Evolutionary conservation across 2,113 vertebrate genomes (phyloP), one percentile per base, ranked within the genome.

Genomic region (Phycodurus eques): DNA sequence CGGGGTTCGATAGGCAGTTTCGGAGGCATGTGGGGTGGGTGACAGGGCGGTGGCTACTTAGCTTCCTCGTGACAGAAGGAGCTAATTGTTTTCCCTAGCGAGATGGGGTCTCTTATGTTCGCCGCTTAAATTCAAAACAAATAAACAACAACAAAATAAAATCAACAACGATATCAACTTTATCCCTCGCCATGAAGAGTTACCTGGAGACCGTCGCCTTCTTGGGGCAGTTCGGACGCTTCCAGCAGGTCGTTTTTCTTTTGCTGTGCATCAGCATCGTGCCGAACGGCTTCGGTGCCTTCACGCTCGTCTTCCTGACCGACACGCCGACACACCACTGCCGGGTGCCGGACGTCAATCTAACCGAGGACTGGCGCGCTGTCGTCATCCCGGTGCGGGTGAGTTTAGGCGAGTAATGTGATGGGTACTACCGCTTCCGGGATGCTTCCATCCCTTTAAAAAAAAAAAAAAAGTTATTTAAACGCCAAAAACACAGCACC

Each of bases 131-230:
- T 19, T 64, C n/a, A n/a, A 43, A 11, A 64, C 5, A 44, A 8
- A 27, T 27, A 27, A 27, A 27, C 27, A 27, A 27, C 27, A 27
- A 27, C 27, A 27, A 64, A 42, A 39, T 39, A 39, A 39, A 39
- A 39, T 39, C 2, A 39, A 39, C 1, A 1, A 39, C 1, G 2
- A 39, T 5, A 39, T 39, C 35, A 39, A 64, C 20, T n/a, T 20
- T 6, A 44, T 47, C 42, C n/a, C n/a, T 27, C 15, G 43, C 11
- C 9, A 68, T 91, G 91, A 87, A 63, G 14, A 80, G 92, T 83
- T 96, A 94, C 77, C 94, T 93, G 0, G 85, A 87, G 11, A 49
- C 27, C 0, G 83, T 82, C 4, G 85, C 88, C 0, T 94, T 95
- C 27, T 71, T 92, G 70, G 89, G 92, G 11, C 87, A 92, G 0